These are phyloP conservation scores for Volucella bombylans DNA, from an alignment of 2,888 invertebrate genomes.

Conservation along the genomic window DNA sequence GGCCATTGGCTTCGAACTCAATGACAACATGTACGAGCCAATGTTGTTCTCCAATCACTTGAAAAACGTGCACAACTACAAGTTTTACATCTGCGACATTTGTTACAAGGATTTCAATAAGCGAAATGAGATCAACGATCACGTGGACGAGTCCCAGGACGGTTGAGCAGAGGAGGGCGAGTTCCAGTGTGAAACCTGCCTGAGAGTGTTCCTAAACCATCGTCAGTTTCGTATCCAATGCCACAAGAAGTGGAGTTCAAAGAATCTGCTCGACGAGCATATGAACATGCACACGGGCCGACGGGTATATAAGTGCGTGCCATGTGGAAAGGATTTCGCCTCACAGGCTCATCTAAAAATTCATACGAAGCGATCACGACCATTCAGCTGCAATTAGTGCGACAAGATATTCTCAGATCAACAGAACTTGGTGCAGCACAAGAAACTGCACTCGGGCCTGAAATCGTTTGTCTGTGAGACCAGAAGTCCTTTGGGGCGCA, in stretches of 20 bases:
- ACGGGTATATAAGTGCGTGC: conserved; percentile 86
- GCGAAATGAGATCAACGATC: conserved; percentile 85
- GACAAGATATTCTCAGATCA: conserved; percentile 89
- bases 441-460: conserved; percentile 88
- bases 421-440: conserved; percentile 89
- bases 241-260: conserved; percentile 87
- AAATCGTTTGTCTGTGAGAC: conserved; percentile 82
- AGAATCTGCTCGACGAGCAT: conserved; percentile 88
- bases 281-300: conserved; percentile 87
- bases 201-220: conserved; percentile 85
- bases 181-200: conserved; percentile 86
- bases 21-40: conserved; percentile 84
- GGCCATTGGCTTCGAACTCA: conserved; percentile 76
- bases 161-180: conserved; percentile 85
- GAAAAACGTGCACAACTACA: conserved; percentile 85
- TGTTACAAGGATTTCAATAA: conserved; percentile 87
- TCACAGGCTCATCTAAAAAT: conserved; percentile 90
- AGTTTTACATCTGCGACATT: conserved; percentile 87
- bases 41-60: conserved; percentile 86
- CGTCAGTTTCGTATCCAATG: conserved; percentile 87
- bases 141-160: conserved; percentile 85
- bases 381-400: conserved; percentile 87
- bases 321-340: conserved; percentile 89
- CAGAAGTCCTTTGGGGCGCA: conserved; percentile 90
- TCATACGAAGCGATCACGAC: conserved; percentile 87